Conservation (phyloP, 2,797 vertebrate genomes). For the Syngnathus rostellatus region DNA sequence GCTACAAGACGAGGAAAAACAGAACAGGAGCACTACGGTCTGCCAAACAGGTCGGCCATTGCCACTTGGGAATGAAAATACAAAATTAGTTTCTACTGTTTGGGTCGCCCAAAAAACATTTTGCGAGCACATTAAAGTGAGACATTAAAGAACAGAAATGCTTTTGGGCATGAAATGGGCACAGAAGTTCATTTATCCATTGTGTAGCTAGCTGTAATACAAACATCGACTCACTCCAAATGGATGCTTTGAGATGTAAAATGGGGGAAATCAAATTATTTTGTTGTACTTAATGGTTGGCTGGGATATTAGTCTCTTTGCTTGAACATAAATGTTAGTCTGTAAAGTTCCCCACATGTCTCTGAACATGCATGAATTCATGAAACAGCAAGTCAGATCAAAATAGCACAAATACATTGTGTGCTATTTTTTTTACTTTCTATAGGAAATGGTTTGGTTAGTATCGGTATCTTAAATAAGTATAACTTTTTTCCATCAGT, state of each 20-base stretch:
- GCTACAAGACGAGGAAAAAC: neutral
- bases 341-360: constrained; percentile 20
- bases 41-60: neutral
- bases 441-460: neutral
- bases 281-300: constrained; percentile 21
- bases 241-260: constrained; percentile 26
- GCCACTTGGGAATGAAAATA: neutral
- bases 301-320: constrained; percentile 19
- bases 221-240: constrained; percentile 20
- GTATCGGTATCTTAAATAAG: neutral
- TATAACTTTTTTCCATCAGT: too few relatives aligned
- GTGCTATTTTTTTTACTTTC: neutral
- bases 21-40: neutral
- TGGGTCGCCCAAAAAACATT: neutral
- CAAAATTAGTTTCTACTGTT: neutral
- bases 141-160: constrained; percentile 11
- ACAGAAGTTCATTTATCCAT: constrained; percentile 16
- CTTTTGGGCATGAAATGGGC: constrained; percentile 24
- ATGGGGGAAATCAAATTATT: constrained; percentile 37
- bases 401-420: neutral
- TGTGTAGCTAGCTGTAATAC: constrained; percentile 12
- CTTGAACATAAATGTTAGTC: constrained; percentile 32
- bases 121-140: neutral
- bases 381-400: constrained; percentile 8
- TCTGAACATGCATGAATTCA: constrained; percentile 16